Percentiles rank a stretch among this genome's conserved stretches.
phyloP scores from a whole-genome alignment of 2,888 invertebrate species.

The Notocelia uddmanniana region DNA sequence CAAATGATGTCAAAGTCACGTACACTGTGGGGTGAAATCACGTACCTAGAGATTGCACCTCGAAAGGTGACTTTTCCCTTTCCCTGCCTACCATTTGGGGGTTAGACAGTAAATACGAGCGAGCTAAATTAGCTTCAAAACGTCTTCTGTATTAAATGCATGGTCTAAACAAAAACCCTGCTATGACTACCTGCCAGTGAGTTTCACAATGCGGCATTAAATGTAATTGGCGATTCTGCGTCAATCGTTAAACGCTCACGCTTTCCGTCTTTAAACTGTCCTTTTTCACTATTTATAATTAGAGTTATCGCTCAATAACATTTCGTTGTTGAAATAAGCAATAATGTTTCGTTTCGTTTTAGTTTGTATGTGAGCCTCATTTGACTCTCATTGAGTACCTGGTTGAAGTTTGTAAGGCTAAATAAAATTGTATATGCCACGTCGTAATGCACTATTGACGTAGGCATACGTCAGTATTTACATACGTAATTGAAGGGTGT shows the following conservation, averaged over 20 bases:
- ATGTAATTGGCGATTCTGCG: not conserved
- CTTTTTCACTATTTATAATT: constrained; percentile 30
- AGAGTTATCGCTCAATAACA: constrained; percentile 14
- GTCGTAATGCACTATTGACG: too few relatives aligned
- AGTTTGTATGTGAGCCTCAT: constrained; percentile 30
- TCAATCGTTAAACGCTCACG: constrained; percentile 7
- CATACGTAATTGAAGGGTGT: too few relatives aligned
- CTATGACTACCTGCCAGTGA: not conserved
- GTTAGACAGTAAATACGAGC: not conserved
- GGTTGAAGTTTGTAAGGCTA: too few relatives aligned
- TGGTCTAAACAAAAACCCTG: not conserved
- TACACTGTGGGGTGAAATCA: too few relatives aligned
- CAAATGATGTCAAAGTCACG: too few relatives aligned
- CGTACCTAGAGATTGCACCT: too few relatives aligned
- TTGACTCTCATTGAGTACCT: not conserved
- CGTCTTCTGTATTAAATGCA: not conserved
- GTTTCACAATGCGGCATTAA: not conserved
- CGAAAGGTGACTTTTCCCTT: not conserved
- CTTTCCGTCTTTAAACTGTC: constrained; percentile 20
- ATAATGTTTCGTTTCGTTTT: constrained; percentile 25
- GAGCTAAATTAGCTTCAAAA: not conserved
- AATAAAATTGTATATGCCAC: too few relatives aligned
- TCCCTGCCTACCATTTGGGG: not conserved
- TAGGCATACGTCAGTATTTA: too few relatives aligned
- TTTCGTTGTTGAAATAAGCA: constrained; percentile 25